Percentiles rank a stretch among this genome's conserved stretches.
These are phyloP conservation scores for Synergus japonicus DNA, from an alignment of 2,888 invertebrate genomes.

Conservation along the genomic window DNA sequence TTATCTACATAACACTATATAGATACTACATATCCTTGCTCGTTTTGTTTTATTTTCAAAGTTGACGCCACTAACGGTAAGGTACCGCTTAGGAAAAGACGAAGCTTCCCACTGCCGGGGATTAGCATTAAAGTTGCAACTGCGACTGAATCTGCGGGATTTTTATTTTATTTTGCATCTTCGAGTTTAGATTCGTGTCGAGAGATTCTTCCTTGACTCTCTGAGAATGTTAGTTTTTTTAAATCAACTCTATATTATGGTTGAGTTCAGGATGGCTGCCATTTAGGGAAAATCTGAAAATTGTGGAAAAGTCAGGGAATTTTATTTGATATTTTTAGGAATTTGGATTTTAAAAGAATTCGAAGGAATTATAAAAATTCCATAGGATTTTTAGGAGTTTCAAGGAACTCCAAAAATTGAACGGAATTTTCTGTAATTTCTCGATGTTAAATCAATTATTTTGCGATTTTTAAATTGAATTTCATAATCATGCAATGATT, in stretches of 20 bases:
- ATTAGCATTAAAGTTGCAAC: slow-evolving; percentile 18
- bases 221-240: neutral
- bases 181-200: neutral
- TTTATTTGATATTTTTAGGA: no score
- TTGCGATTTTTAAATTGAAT: no score
- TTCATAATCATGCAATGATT: no score
- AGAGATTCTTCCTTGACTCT: neutral
- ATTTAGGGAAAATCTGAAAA: no score
- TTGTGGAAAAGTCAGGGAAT: no score
- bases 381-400: no score
- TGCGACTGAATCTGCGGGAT: neutral
- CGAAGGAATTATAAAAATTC: no score
- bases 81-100: slow-evolving; percentile 1
- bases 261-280: no score
- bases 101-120: neutral
- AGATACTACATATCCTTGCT: neutral
- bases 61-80: slow-evolving; percentile 21
- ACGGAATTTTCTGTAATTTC: no score
- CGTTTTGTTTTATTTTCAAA: slow-evolving; percentile 20
- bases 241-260: neutral
- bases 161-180: neutral
- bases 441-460: no score
- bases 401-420: no score
- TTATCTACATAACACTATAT: slow-evolving; percentile 22
- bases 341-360: no score